A percentile compares a stretch with the other conserved stretches of the same genome.
Conservation (phyloP, 2,113 vertebrate genomes). For the Rhadina sibilatrix region DNA sequence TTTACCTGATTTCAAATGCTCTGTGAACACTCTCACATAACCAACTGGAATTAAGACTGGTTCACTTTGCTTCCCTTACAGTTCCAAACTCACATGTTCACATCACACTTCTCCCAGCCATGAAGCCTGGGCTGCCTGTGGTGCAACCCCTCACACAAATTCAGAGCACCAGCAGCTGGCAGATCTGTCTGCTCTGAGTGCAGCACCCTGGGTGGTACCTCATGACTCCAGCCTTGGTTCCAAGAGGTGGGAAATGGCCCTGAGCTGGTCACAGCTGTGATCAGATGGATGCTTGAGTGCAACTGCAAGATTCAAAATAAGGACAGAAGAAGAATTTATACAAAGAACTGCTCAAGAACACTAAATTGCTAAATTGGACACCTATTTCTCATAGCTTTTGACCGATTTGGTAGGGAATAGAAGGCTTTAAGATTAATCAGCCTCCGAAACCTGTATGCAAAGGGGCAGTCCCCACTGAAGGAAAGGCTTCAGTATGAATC, state of each 20-base stretch:
- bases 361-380: neutral
- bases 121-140: neutral
- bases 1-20: neutral
- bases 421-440: neutral
- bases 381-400: neutral
- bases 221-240: neutral
- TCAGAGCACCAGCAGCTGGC: neutral
- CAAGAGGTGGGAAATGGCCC: neutral
- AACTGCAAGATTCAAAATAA: neutral
- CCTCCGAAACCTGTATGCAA: neutral
- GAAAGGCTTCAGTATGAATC: neutral
- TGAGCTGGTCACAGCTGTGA: neutral
- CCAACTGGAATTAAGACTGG: neutral
- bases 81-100: rapidly evolving
- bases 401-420: neutral
- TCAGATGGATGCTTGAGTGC: neutral
- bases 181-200: neutral
- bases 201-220: neutral
- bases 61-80: neutral
- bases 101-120: neutral
- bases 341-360: neutral
- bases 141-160: neutral
- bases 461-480: neutral
- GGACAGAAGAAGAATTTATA: neutral
- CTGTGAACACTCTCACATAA: neutral